Evolutionary conservation across 2,113 vertebrate genomes (phyloP).

Genomic region (Xiphorhynchus elegans): DNA sequence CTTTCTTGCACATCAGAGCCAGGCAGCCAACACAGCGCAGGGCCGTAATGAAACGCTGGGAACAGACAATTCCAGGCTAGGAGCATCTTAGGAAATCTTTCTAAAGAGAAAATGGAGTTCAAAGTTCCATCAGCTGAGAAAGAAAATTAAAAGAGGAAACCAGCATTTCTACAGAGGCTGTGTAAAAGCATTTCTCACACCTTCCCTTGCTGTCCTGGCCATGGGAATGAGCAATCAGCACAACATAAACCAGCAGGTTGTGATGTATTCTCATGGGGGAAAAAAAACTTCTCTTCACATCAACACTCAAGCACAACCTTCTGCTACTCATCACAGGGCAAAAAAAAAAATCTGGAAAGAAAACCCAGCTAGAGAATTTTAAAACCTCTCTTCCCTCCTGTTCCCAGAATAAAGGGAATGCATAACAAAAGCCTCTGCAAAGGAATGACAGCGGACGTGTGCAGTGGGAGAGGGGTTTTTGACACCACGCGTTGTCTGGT

Average conservation of each 20-base stretch:
- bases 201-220: neutral
- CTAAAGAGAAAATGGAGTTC: neutral
- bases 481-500: accelerated
- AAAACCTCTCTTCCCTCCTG: neutral
- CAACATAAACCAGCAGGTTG: neutral
- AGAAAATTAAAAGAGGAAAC: neutral
- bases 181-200: neutral
- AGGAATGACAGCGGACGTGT: neutral
- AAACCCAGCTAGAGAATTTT: neutral
- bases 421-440: neutral
- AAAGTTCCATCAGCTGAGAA: neutral
- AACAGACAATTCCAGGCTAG: neutral
- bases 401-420: neutral
- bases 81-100: neutral
- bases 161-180: neutral
- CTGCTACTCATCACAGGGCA: neutral
- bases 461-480: neutral
- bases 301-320: neutral
- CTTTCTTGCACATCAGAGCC: neutral
- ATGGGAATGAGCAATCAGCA: neutral
- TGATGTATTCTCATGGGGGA: neutral
- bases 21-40: neutral
- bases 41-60: neutral
- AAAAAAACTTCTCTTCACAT: neutral
- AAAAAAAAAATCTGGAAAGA: neutral